phyloP scores from a whole-genome alignment of 2,797 vertebrate genomes.

The Crenuchus spilurus region DNA sequence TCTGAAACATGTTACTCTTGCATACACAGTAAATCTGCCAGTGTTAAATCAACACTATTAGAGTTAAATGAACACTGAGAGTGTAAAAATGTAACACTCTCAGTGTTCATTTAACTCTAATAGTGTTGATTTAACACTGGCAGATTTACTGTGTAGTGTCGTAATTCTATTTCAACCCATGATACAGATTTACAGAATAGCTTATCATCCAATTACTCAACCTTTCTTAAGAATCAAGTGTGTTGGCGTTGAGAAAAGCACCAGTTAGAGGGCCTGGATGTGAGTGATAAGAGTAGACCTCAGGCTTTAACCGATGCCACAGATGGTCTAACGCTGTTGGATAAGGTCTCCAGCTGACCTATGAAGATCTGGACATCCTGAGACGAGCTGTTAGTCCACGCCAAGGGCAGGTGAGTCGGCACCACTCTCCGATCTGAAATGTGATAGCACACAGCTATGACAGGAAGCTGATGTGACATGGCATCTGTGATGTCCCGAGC shows the following conservation, averaged over 20 bases:
- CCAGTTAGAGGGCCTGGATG: background rate
- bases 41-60: too few relatives aligned
- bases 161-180: too few relatives aligned
- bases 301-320: background rate
- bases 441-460: constrained; percentile 11
- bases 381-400: constrained; percentile 70
- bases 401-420: constrained; percentile 74
- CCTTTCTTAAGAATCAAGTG: background rate
- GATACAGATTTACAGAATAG: too few relatives aligned
- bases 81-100: too few relatives aligned
- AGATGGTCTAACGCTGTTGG: constrained; percentile 51
- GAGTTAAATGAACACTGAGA: too few relatives aligned
- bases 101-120: too few relatives aligned
- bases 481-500: background rate
- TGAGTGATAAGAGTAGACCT: background rate
- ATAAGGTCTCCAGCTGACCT: constrained; percentile 67
- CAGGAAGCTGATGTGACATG: background rate
- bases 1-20: too few relatives aligned
- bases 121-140: too few relatives aligned
- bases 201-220: too few relatives aligned
- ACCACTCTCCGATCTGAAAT: constrained; percentile 69
- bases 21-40: too few relatives aligned
- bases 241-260: too few relatives aligned
- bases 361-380: constrained; percentile 68
- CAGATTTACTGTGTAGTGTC: too few relatives aligned